Evolutionary conservation across 2,797 vertebrate species (phyloP).

Genomic region (Enteromius anoplus): DNA sequence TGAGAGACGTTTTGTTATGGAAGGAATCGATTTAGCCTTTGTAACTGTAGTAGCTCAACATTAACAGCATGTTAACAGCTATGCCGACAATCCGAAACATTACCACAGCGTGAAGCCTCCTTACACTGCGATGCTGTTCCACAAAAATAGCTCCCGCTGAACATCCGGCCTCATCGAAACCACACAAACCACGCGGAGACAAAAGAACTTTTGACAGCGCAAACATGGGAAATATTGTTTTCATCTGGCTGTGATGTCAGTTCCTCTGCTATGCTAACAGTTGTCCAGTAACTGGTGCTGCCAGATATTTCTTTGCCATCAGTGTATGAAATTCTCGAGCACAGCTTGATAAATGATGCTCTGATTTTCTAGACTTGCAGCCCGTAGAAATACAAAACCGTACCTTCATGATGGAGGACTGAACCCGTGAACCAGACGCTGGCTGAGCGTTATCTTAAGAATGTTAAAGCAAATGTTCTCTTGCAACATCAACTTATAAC

Average conservation of each 20-base stretch:
- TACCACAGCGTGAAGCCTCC: slow-evolving; percentile 61
- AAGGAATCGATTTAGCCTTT: slow-evolving; percentile 64
- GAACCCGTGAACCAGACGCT: neutral
- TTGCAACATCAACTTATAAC: slow-evolving; percentile 9
- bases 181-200: slow-evolving; percentile 35
- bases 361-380: slow-evolving; percentile 15
- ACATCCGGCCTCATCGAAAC: slow-evolving; percentile 35
- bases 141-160: slow-evolving; percentile 51
- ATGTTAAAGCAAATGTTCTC: slow-evolving; percentile 20
- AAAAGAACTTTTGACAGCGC: slow-evolving; percentile 1
- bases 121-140: slow-evolving; percentile 44
- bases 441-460: neutral
- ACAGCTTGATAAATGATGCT: slow-evolving; percentile 22
- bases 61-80: slow-evolving; percentile 66
- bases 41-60: slow-evolving; percentile 61
- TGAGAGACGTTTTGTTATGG: slow-evolving; percentile 62
- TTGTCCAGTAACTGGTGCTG: slow-evolving; percentile 66
- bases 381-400: neutral
- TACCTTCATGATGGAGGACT: neutral
- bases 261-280: slow-evolving; percentile 71
- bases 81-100: slow-evolving; percentile 69
- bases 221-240: slow-evolving; percentile 43
- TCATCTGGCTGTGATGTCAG: slow-evolving; percentile 72
- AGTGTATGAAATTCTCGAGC: slow-evolving; percentile 75
- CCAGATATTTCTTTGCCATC: slow-evolving; percentile 78